Evolutionary conservation across 2,888 invertebrate species (phyloP).

Genomic region (Drosophila formosana): DNA sequence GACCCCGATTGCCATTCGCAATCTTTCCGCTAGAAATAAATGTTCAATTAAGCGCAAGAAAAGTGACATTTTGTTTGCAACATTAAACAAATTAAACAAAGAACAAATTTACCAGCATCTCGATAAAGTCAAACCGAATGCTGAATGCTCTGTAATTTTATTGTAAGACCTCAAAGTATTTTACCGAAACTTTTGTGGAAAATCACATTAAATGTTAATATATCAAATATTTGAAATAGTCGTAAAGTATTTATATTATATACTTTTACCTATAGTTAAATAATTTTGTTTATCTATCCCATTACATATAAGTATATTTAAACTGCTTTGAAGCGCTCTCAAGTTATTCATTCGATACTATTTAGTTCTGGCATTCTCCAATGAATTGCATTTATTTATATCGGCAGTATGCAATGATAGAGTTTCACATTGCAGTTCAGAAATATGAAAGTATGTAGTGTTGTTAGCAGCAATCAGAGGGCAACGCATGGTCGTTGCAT

Average conservation of each 20-base stretch:
- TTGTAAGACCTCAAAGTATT: too few species aligned
- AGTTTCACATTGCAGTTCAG: background rate
- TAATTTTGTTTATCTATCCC: too few species aligned
- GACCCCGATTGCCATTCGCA: background rate
- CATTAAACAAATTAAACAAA: constrained; percentile 60
- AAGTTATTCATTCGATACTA: background rate
- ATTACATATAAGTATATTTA: too few species aligned
- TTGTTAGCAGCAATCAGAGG: background rate
- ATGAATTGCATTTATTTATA: constrained; percentile 24
- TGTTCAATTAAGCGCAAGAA: constrained; percentile 65
- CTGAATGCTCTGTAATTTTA: background rate
- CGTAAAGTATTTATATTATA: too few species aligned
- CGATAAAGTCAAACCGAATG: background rate
- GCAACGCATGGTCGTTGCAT: constrained; percentile 19
- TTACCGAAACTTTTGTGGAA: too few species aligned
- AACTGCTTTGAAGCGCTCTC: background rate
- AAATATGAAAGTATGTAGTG: background rate
- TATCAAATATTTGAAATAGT: too few species aligned
- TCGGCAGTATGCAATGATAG: constrained; percentile 1
- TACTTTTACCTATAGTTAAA: too few species aligned
- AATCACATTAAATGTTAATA: too few species aligned
- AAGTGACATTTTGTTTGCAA: constrained; percentile 61
- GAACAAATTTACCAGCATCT: background rate
- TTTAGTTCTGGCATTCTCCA: background rate
- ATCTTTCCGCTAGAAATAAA: constrained; percentile 39